A percentile compares a stretch with the other conserved stretches of the same genome.
Conservation (phyloP, 1,140 invertebrate species). For the Formica exsecta region DNA sequence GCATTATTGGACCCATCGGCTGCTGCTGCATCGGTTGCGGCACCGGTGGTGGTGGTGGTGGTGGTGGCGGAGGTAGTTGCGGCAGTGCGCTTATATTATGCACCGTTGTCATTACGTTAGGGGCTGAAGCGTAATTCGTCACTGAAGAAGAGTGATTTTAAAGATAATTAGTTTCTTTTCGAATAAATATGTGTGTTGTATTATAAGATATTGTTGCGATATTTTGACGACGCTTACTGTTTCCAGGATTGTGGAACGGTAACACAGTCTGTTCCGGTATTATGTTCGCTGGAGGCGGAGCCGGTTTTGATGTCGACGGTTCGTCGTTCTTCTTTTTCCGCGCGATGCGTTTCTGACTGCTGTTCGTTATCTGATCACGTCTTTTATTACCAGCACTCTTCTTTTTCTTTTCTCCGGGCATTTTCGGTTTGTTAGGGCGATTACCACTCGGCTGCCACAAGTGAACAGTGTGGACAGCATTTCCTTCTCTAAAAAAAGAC, state of each 20-base stretch:
- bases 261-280: conserved; percentile 72
- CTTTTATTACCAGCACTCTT: conserved; percentile 75
- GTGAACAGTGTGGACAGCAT: conserved; percentile 84
- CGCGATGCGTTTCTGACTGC: conserved; percentile 49
- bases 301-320: conserved; percentile 60
- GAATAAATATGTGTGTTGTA: not conserved
- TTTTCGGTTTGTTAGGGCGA: conserved; percentile 83
- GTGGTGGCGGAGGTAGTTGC: conserved; percentile 69
- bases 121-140: conserved; percentile 75
- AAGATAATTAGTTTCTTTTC: conserved; percentile 33
- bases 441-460: conserved; percentile 86
- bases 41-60: conserved; percentile 62
- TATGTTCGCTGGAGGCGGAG: conserved; percentile 68
- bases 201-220: not conserved
- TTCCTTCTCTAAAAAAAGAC: conserved; percentile 79
- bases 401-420: conserved; percentile 77
- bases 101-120: conserved; percentile 78
- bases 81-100: conserved; percentile 75
- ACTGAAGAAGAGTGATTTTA: conserved; percentile 72
- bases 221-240: conserved; percentile 60
- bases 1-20: conserved; percentile 80
- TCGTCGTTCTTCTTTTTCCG: conserved; percentile 72
- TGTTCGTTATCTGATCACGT: conserved; percentile 48
- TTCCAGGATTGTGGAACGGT: conserved; percentile 76
- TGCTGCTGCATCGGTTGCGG: conserved; percentile 77